Base-by-base conservation (phyloP, 2,888 invertebrate species). In the Ormia ochracea region DNA sequence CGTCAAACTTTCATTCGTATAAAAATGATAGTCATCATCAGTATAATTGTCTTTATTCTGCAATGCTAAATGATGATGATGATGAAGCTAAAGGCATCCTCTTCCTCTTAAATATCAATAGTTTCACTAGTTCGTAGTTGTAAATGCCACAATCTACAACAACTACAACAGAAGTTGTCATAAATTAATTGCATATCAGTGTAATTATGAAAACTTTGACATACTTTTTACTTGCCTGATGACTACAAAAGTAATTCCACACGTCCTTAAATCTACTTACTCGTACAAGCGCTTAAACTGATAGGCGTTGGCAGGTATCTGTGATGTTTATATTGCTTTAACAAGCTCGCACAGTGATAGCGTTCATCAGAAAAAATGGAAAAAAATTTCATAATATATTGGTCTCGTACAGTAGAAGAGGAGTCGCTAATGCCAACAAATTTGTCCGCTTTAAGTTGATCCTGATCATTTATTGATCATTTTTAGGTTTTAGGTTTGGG, bases 111-210 rank as follows among this genome's bases (percentile, higher is more conserved):
- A 19, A 21, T 50, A 21, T 12, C 26, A 23, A 58, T 28, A 48
- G 52, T 31, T 36, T 17, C n/a, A 41, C 23, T 21, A 17, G 6
- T 6, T 14, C n/a, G 58, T 31, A 33, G 31, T 28, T 26, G 19
- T 4, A 48, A 65, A 31, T 33, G 50, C 61, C 28, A 36, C 59
- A 50, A 52, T 54, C 43, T n/a, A n/a, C n/a, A n/a, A n/a, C n/a
- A 31, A 76, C 41, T 65, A 63, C 82, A 83, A 82, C 83, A 84
- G 83, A 85, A 82, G 82, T 84, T 87, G 85, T 84, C 83, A 83
- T 81, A 86, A 86, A 86, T 84, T 88, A 88, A 86, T 87, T 87
- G 86, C 88, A 85, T 83, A 85, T 84, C 86, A 84, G 81, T 82
- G 83, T 84, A 86, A 87, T 88, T 88, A 87, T 83, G 81, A 84